Conservation (phyloP, 2,888 invertebrate species). For the Calliphora vomitoria region DNA sequence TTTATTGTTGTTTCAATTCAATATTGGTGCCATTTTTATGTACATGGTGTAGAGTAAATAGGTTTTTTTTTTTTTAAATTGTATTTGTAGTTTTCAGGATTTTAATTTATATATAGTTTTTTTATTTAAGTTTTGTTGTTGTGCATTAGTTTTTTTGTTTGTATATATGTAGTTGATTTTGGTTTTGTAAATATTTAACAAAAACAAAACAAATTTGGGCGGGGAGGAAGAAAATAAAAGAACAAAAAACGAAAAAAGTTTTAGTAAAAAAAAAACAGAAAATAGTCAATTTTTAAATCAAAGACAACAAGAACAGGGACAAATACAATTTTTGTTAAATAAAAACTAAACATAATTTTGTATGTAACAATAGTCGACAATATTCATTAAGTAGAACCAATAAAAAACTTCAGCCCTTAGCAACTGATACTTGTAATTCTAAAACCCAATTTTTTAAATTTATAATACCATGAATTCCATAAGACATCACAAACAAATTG, state of each 20-base stretch:
- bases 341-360: constrained; percentile 1
- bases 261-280: constrained; percentile 65
- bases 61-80: constrained; percentile 49
- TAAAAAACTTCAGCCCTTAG: not conserved
- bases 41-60: constrained; percentile 50
- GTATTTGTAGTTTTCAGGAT: constrained; percentile 31
- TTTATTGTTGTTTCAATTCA: constrained; percentile 54
- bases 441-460: too few species aligned
- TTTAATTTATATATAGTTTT: constrained; percentile 23
- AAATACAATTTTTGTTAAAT: constrained; percentile 15
- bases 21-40: constrained; percentile 63
- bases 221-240: constrained; percentile 66
- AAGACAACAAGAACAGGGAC: constrained; percentile 45
- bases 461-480: too few species aligned
- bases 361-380: constrained; percentile 53
- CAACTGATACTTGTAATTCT: not conserved
- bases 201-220: constrained; percentile 40
- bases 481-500: too few species aligned
- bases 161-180: constrained; percentile 29
- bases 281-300: constrained; percentile 22
- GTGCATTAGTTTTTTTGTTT: constrained; percentile 21
- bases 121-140: constrained; percentile 12
- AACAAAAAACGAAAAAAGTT: constrained; percentile 69
- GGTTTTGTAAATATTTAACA: constrained; percentile 49
- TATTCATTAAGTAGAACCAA: not conserved